A percentile compares a stretch with the other conserved stretches of the same genome.
Evolutionary conservation across 2,888 invertebrate genomes (phyloP).

Genomic region (Philopedon plagiatum): DNA sequence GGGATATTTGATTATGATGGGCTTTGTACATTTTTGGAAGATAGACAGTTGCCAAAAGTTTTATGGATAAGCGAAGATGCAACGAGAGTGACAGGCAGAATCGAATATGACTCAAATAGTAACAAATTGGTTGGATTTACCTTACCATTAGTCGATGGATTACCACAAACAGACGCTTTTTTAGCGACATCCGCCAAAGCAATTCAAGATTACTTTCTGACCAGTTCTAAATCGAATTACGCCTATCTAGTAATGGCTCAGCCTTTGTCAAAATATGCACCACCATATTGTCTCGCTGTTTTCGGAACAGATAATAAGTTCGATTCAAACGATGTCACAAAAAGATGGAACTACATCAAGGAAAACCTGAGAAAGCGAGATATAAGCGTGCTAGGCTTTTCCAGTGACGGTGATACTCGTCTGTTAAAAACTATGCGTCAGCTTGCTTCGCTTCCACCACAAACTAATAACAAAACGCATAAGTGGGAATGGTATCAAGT

Average conservation of each 20-base stretch:
- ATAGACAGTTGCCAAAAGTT: conserved; percentile 33
- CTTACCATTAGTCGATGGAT: conserved; percentile 1
- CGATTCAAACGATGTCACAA: neutral
- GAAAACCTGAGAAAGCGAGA: conserved; percentile 15
- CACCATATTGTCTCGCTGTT: conserved; percentile 28
- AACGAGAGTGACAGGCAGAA: conserved; percentile 2
- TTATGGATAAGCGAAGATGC: conserved; percentile 28
- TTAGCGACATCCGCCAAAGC: neutral
- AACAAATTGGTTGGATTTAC: conserved; percentile 17
- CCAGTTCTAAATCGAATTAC: conserved; percentile 1
- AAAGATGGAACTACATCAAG: conserved; percentile 14
- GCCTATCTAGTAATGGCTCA: conserved; percentile 28
- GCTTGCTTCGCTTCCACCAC: conserved; percentile 3
- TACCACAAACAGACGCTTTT: conserved; percentile 1
- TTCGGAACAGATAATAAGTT: conserved; percentile 29
- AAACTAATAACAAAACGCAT: neutral
- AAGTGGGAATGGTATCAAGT: conserved; percentile 28
- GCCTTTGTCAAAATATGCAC: conserved; percentile 12
- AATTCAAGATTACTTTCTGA: conserved; percentile 8
- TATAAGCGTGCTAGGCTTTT: no score
- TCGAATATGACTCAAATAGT: neutral
- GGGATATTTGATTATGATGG: conserved; percentile 45
- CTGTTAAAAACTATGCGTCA: conserved; percentile 35
- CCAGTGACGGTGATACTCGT: no score
- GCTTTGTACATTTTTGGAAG: conserved; percentile 9